Evolutionary conservation across 2,888 invertebrate genomes (phyloP), one percentile per base, ranked within the genome.

Genomic region (Metopia argyrocephala): DNA sequence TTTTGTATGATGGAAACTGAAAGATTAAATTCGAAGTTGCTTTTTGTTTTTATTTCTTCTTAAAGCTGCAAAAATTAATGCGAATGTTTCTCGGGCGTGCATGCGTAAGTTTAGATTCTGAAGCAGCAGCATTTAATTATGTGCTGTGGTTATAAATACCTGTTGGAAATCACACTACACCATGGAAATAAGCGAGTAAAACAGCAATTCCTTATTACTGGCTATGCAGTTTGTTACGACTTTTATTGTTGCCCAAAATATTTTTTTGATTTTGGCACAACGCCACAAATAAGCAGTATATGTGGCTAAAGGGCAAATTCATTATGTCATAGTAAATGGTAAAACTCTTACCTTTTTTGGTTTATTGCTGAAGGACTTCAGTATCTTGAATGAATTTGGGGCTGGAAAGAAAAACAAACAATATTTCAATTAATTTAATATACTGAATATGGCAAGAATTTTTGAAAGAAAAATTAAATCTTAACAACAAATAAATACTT

Each of bases 81-180:
- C 52, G 45, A n/a, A 38, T 38, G 38, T 4, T n/a, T n/a, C n/a
- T n/a, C 25, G 20, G 0, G 27, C 31, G 46, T 57, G 46, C 46
- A 78, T 71, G 78, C 54, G 65, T 66, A 38, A 45, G 23, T 59
- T 31, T 50, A 61, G 12, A 4, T 46, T 20, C 7, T 23, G 3
- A 56, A 31, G 7, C 20, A 15, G 65, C 23, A 18, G 18, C 23
- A 52, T n/a, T n/a, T n/a, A 54, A 45, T 25, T 12, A 45, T 46
- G 57, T 57, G 74, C 46, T 38, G 31, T 52, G 28, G 21, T 31
- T 15, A 50, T 50, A 66, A 78, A 71, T 61, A 78, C 68, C 68
- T 78, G 73, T 73, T 78, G 73, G 68, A 78, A 64, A 73, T 78
- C 68, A 78, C 68, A 73, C 73, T 73, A 68, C 45, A 46, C n/a